These are phyloP conservation scores for Achatina immaculata DNA, from an alignment of 1,140 invertebrate species.

Conservation along the genomic window DNA sequence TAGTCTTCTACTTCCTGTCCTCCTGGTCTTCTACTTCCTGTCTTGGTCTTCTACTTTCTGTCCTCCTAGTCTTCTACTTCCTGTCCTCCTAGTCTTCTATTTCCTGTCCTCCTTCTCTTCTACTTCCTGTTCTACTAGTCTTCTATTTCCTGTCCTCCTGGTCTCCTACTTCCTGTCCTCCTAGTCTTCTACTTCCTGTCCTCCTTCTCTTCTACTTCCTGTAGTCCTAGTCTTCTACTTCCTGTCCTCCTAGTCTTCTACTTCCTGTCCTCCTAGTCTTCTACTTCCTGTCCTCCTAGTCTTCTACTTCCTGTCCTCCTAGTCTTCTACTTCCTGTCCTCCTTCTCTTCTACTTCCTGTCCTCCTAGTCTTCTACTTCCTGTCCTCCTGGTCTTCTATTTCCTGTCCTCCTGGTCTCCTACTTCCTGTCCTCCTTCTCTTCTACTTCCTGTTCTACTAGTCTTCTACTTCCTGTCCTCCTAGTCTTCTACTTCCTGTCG, in stretches of 20 bases:
- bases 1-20: neutral
- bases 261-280: neutral
- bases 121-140: neutral
- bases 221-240: neutral
- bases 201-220: constrained; percentile 4
- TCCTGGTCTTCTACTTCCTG: no score
- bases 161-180: neutral
- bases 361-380: neutral
- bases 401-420: no score
- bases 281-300: neutral
- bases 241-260: neutral
- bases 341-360: neutral
- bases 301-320: no score
- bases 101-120: constrained; percentile 3
- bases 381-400: no score
- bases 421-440: neutral
- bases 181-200: neutral
- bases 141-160: neutral
- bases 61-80: constrained; percentile 5
- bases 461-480: neutral
- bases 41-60: neutral
- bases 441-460: neutral
- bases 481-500: no score
- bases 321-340: neutral
- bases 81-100: neutral